Evolutionary conservation across 2,888 invertebrate species (phyloP), one percentile per base, ranked within the genome.

Genomic region (Scaptomyza tumidula): DNA sequence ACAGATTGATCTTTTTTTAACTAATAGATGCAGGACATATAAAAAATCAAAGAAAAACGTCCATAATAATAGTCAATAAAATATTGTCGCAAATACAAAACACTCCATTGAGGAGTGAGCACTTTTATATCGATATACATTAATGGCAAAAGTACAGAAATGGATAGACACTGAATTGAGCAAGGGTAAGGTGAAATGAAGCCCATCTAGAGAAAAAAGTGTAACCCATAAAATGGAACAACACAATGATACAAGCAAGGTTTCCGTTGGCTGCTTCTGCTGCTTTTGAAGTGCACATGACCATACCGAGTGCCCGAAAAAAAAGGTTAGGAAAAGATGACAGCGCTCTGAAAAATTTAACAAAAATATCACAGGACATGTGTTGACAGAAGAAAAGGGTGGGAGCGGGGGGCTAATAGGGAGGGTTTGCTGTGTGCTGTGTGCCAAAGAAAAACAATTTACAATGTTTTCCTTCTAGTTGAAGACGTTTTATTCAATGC

Each of bases 391-490:
- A 3, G 3, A 14, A 11, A 19, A 19, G 19, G 9, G n/a, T 9
- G 3, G 4, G 16, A 6, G 3, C 1, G 2, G 13, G 29, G 39
- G 24, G 16, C 6, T 0, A 37, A 6, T 24, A 50, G 33, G 43
- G 16, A 9, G 49, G 44, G 16, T 46, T 65, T 54, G 37, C 43
- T 14, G 19, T 77, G 37, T 78, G 74, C n/a, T n/a, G n/a, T 75
- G 39, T 71, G 77, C 48, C 64, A 76, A 79, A 83, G 88, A 79
- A 83, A 88, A 83, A 88, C 83, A 86, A 88, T 88, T 83, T 88
- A 72, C 86, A 88, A 88, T 83, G 86, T 83, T 83, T 79, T 88
- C 80, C 86, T 86, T 86, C 86, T 71, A 82, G 83, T 79, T 77
- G 84, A 72, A 71, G 88, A 83, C 84, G 84, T 62, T 83, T 88